Evolutionary conservation across 35 echinoderm and acorn worm species (phyloP).

Genomic region (Heliocidaris tuberculata): DNA sequence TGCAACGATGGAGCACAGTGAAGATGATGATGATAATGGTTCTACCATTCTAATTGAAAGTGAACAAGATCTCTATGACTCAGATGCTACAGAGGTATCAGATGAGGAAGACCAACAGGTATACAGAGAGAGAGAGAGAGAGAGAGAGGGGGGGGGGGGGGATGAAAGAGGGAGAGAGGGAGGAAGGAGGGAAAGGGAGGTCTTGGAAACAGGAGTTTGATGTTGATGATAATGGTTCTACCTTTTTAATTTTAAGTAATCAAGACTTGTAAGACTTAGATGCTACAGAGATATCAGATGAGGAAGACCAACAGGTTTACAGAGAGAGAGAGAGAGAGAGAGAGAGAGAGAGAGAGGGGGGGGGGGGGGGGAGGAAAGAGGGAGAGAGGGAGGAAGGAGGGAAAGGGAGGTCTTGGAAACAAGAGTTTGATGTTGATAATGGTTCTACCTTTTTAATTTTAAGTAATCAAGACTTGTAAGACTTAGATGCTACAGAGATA

Average conservation of each 20-base stretch:
- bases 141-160: not conserved
- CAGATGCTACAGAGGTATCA: conserved; percentile 33
- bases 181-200: not conserved
- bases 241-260: not conserved
- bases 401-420: not conserved
- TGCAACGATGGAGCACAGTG: not conserved
- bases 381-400: not conserved
- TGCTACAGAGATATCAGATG: conserved; percentile 28
- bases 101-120: conserved; percentile 7
- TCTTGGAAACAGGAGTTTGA: not conserved
- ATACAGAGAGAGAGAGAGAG: not conserved
- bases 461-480: not conserved
- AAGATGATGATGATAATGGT: not conserved
- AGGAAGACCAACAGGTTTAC: not conserved
- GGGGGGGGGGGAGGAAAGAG: too few species aligned
- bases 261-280: conserved; percentile 1
- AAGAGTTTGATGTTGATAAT: not conserved
- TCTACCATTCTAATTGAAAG: conserved; percentile 2
- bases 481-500: too few species aligned
- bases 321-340: not conserved
- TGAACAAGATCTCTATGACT: conserved; percentile 26
- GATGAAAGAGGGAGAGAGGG: not conserved
- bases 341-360: not conserved
- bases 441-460: not conserved
- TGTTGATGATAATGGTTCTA: not conserved